Percentiles rank a stretch among this genome's conserved stretches.
Conservation (phyloP, 2,113 vertebrate genomes). For the Nanorana parkeri region DNA sequence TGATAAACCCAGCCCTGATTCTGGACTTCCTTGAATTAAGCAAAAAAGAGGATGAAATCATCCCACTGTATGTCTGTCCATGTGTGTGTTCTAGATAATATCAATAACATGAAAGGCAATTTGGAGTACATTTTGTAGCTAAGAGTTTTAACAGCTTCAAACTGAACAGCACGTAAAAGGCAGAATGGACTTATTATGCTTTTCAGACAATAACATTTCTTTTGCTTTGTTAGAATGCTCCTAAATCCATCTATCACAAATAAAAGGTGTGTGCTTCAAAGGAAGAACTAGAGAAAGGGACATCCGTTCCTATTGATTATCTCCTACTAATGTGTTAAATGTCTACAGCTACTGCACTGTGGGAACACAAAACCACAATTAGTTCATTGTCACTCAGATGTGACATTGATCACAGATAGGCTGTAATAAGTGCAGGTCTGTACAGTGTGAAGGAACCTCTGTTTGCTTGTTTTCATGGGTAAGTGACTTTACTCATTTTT, state of each 20-base stretch:
- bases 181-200: conserved; percentile 28
- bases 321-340: conserved; percentile 2
- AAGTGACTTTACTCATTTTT: conserved; percentile 18
- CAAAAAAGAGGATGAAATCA: neutral
- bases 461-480: conserved; percentile 42
- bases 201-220: conserved; percentile 30
- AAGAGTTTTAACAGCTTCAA: conserved; percentile 20
- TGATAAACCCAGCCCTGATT: too few relatives aligned
- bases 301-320: conserved; percentile 38
- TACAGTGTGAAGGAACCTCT: conserved; percentile 30
- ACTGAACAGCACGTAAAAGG: conserved; percentile 2
- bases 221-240: conserved; percentile 5
- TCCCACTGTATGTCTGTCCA: neutral
- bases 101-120: conserved; percentile 21
- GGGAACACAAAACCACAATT: conserved; percentile 43
- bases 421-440: conserved; percentile 3
- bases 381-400: conserved; percentile 32
- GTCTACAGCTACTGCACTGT: conserved; percentile 5
- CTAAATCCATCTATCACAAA: conserved; percentile 15
- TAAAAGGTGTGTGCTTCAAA: conserved; percentile 36
- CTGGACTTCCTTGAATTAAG: neutral
- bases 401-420: conserved; percentile 25
- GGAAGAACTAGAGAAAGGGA: conserved; percentile 21
- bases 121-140: conserved; percentile 17
- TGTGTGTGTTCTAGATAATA: conserved; percentile 14